Base-by-base conservation (phyloP, 2,888 invertebrate genomes). In the Caenorhabditis sp. region DNA sequence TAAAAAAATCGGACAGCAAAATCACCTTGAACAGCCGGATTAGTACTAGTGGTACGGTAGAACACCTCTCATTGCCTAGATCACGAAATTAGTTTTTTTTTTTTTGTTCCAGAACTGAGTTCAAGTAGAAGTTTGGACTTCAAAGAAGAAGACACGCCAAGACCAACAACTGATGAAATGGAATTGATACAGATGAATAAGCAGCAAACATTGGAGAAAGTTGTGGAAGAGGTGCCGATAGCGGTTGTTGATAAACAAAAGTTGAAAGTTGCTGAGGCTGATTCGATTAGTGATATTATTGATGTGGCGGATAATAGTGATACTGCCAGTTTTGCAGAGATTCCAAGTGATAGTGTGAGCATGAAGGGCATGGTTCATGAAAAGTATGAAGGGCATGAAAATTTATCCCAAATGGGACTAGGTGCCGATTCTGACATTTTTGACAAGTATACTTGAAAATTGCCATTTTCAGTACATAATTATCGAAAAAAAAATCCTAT, bases 321-420 rank as follows among this genome's bases (percentile, higher is more conserved):
- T 21, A 23, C 52, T 8, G 23, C 23, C 26, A 27, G 56, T 7
- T 56, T 56, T 23, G 26, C 17, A 1, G 56, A 56, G 56, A 25
- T 67, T 66, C 70, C 70, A 21, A 66, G 66, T 14, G 70, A 71
- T 66, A 67, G 66, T 59, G 70, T 71, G 54, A 25, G 65, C 66
- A 31, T n/a, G n/a, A n/a, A n/a, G n/a, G n/a, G n/a, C n/a, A n/a
- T n/a, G n/a, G n/a, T n/a, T n/a, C n/a, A n/a, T n/a, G n/a, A n/a
- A n/a, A n/a, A n/a, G n/a, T n/a, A n/a, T n/a, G n/a, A n/a, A n/a
- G n/a, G n/a, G n/a, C n/a, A n/a, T n/a, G n/a, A n/a, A n/a, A n/a
- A n/a, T n/a, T n/a, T n/a, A n/a, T n/a, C n/a, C n/a, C n/a, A n/a
- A n/a, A n/a, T n/a, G n/a, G n/a, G n/a, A n/a, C n/a, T n/a, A n/a